phyloP scores from a whole-genome alignment of 2,113 vertebrate genomes.

The Uria aalge region DNA sequence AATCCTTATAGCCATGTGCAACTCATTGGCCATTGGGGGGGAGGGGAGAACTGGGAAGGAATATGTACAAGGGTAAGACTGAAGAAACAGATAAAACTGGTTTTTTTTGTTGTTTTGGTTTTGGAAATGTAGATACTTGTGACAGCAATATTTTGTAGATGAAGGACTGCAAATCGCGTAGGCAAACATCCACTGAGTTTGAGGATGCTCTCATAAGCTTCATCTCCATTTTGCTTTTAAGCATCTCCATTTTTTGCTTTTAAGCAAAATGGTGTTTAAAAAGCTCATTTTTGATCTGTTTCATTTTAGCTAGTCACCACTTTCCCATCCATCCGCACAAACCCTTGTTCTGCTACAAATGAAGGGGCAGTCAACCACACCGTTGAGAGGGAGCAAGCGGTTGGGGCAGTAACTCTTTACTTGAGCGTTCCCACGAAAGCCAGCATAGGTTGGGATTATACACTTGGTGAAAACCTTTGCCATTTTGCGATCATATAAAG shows the following conservation, averaged over 20 bases:
- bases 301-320: background rate
- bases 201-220: background rate
- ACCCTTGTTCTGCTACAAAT: background rate
- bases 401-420: background rate
- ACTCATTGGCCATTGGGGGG: background rate
- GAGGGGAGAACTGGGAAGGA: background rate
- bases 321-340: background rate
- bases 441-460: background rate
- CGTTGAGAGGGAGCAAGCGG: rapidly evolving
- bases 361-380: background rate
- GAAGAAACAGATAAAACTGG: background rate
- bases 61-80: background rate
- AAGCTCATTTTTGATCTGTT: background rate
- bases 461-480: background rate
- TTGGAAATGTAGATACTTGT: background rate
- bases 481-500: background rate
- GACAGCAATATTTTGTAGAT: background rate
- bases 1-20: background rate
- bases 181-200: background rate
- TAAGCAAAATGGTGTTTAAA: background rate
- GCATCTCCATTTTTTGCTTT: background rate
- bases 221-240: background rate
- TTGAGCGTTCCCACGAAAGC: background rate
- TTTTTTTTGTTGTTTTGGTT: background rate
- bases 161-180: background rate